Evolutionary conservation across 1,140 invertebrate genomes (phyloP), one percentile per base, ranked within the genome.

Genomic region (Thaumatotibia leucotreta): DNA sequence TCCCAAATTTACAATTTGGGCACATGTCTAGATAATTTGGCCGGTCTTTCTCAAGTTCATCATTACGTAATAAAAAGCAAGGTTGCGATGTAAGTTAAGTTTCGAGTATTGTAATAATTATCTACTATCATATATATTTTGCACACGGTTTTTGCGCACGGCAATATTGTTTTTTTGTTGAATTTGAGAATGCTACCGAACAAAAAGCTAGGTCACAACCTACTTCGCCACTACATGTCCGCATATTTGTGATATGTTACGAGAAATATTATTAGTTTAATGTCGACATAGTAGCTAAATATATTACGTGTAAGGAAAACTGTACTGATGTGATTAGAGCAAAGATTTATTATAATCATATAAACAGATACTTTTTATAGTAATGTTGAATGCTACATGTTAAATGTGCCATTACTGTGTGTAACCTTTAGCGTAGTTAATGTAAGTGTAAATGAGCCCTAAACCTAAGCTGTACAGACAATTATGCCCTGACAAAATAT

Each of bases 321-420:
- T 76, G 74, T 79, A 83, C 76, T 82, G 76, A 85, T 83, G 83
- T 84, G 78, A 81, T 73, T 86, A 84, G 79, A 83, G 83, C 80
- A 86, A 88, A 84, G 73, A 80, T 79, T 70, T 84, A 82, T 82
- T 69, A 65, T 75, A 68, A 73, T 73, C 66, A 75, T 78, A 74
- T 78, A 72, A 80, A 69, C 54, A 65, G 76, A 79, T 79, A 72
- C 64, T 79, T 80, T 76, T 76, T 86, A 73, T 79, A 82, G 71
- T 58, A 27, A 75, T 73, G 69, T 79, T 68, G 76, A 83, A 83
- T 83, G 79, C 80, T 87, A 87, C 81, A 86, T 88, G 83, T 80
- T 78, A 77, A 68, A 79, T 88, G 85, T 88, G 85, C 85, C 85
- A 88, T 88, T 83, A 81, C 78, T 22, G 69, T 78, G 74, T 83